Conservation (phyloP, 2,113 vertebrate species). For the Lepisosteus osseus region DNA sequence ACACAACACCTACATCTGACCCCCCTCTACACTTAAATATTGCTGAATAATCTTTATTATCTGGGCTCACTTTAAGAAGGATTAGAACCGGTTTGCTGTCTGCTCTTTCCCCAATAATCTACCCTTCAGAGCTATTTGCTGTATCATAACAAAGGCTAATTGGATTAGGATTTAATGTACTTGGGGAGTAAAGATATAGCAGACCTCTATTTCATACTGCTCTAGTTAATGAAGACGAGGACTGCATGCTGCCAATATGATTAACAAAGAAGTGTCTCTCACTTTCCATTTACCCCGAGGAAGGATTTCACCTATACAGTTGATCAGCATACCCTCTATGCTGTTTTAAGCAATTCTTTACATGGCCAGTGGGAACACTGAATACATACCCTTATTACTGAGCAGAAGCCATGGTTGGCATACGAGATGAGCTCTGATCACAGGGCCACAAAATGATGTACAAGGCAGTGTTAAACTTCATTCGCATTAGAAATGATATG, state of each 20-base stretch:
- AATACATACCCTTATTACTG: background rate
- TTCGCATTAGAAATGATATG: too few species aligned
- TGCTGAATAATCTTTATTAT: background rate
- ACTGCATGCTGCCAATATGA: conserved; percentile 2
- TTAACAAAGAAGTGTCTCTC: background rate
- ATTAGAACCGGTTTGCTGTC: background rate
- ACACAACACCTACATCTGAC: background rate
- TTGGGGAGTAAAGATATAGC: background rate
- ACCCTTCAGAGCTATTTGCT: background rate
- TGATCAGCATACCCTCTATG: conserved; percentile 1
- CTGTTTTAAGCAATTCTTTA: conserved; percentile 9
- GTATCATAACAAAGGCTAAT: background rate
- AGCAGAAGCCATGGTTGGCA: conserved; percentile 1
- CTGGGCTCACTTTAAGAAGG: background rate
- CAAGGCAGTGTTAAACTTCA: too few species aligned
- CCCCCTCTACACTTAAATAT: background rate
- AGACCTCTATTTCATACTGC: background rate
- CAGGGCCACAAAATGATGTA: background rate
- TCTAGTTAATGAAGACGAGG: conserved; percentile 1
- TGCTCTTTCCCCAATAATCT: conserved; percentile 3
- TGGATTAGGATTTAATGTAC: conserved; percentile 10
- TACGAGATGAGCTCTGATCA: conserved; percentile 1
- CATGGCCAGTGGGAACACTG: background rate
- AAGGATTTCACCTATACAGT: background rate
- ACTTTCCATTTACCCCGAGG: conserved; percentile 3